Conservation (phyloP, 2,113 vertebrate genomes). For the Platycercus adscitus region DNA sequence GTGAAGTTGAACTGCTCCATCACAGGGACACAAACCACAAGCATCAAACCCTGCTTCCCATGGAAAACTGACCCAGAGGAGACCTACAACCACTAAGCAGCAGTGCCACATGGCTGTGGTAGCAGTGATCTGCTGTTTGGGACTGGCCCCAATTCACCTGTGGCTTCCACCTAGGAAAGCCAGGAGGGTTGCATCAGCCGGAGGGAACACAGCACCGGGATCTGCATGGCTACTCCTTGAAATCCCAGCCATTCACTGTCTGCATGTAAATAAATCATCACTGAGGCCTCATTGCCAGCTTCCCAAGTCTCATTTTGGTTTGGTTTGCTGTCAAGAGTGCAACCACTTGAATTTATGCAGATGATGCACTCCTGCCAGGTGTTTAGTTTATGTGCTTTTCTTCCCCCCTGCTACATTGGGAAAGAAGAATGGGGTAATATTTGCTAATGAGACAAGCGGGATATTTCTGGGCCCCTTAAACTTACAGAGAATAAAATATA, state of each 20-base stretch:
- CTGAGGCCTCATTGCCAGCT: neutral
- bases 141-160: rapidly evolving
- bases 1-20: neutral
- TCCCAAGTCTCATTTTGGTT: neutral
- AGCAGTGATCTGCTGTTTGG: neutral
- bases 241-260: neutral
- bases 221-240: neutral
- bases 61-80: neutral
- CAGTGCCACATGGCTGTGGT: neutral
- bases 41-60: neutral
- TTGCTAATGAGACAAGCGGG: conserved; percentile 65
- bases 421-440: conserved; percentile 62
- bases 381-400: conserved; percentile 55
- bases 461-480: conserved; percentile 36
- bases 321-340: conserved; percentile 27
- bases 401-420: neutral
- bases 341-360: conserved; percentile 57
- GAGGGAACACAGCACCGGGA: neutral
- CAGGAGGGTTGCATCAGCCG: rapidly evolving
- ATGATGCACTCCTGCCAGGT: conserved; percentile 59
- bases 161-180: neutral
- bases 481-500: conserved; percentile 33
- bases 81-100: rapidly evolving
- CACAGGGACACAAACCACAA: neutral
- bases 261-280: neutral